Conservation (phyloP, 2,888 invertebrate genomes). For the Lithosia quadra region DNA sequence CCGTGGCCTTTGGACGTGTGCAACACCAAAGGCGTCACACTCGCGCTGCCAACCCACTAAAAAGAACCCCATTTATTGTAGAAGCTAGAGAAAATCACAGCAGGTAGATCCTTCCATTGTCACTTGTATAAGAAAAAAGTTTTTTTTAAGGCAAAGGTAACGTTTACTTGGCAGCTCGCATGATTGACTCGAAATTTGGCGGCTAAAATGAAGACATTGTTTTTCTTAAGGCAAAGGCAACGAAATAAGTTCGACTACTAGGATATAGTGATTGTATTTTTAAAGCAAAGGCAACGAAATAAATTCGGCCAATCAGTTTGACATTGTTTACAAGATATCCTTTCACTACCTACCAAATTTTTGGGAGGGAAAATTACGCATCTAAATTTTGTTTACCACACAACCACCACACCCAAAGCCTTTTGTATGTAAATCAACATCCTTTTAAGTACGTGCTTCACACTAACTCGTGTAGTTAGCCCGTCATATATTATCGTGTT, state of each 20-base stretch:
- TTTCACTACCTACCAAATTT: not conserved
- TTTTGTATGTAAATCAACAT: constrained; percentile 20
- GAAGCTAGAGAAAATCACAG: too few species aligned
- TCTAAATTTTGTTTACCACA: constrained; percentile 1
- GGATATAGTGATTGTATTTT: not conserved
- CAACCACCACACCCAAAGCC: not conserved
- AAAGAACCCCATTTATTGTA: too few species aligned
- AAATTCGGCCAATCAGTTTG: not conserved
- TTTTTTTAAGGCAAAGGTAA: too few species aligned
- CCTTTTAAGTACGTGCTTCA: constrained; percentile 8
- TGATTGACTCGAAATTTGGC: too few species aligned
- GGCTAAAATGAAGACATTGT: not conserved
- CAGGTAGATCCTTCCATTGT: too few species aligned
- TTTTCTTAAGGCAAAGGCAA: not conserved
- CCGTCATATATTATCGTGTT: not conserved
- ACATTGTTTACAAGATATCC: not conserved
- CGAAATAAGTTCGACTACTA: not conserved
- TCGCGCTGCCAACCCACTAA: too few species aligned
- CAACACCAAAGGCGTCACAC: too few species aligned
- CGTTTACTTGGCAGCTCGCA: too few species aligned
- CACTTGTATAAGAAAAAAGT: too few species aligned
- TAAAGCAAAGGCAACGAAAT: not conserved
- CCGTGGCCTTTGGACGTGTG: too few species aligned
- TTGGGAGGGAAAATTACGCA: not conserved
- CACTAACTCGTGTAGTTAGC: not conserved